Evolutionary conservation across 1,140 invertebrate species (phyloP).

Genomic region (Eriosoma lanigerum): DNA sequence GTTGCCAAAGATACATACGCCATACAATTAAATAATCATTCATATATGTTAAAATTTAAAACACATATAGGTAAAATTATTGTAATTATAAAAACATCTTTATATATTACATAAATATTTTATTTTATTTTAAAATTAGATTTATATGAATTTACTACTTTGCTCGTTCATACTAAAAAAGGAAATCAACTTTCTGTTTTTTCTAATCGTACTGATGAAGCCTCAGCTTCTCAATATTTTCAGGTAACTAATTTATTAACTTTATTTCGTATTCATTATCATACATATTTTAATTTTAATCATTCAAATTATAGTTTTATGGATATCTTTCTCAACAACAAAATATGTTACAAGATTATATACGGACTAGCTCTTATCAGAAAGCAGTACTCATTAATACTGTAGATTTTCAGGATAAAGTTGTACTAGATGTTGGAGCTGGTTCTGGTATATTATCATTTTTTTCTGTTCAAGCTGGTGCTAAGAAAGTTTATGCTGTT

Average conservation of each 20-base stretch:
- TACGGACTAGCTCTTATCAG: slow-evolving; percentile 97
- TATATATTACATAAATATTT: neutral
- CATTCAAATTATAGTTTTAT: slow-evolving; percentile 98
- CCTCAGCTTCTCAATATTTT: slow-evolving; percentile 96
- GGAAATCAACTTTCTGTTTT: slow-evolving; percentile 62
- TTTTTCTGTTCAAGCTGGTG: slow-evolving; percentile 97
- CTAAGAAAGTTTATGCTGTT: slow-evolving; percentile 94
- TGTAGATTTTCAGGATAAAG: slow-evolving; percentile 87
- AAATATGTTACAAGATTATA: slow-evolving; percentile 99
- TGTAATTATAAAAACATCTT: too few relatives aligned
- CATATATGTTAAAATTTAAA: slow-evolving; percentile 37
- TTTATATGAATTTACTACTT: slow-evolving; percentile 21
- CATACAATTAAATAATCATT: slow-evolving; percentile 16
- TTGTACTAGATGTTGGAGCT: slow-evolving; percentile 95
- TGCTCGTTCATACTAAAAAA: slow-evolving; percentile 18
- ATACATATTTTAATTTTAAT: slow-evolving; percentile 53
- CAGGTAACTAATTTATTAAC: slow-evolving; percentile 64
- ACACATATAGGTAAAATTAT: slow-evolving; percentile 26
- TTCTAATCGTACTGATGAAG: slow-evolving; percentile 94
- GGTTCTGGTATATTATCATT: slow-evolving; percentile 97
- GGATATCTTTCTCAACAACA: slow-evolving; percentile 98
- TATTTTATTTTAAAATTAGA: neutral
- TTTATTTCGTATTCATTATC: slow-evolving; percentile 16
- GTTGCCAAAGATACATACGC: slow-evolving; percentile 34
- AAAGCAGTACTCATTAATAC: slow-evolving; percentile 92